Conservation (phyloP, 2,888 invertebrate species). For the Hedya salicella region DNA sequence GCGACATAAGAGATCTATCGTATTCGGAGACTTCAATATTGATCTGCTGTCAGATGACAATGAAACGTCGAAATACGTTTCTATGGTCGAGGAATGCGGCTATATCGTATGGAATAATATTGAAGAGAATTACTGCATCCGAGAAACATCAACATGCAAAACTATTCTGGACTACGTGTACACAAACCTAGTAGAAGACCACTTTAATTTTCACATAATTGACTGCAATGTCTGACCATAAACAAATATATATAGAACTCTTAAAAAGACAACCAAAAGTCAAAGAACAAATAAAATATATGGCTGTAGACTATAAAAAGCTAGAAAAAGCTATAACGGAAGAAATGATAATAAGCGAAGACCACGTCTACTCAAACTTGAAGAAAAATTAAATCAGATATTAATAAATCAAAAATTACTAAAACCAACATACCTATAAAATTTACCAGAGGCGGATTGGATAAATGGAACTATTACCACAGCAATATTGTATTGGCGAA, state of each 20-base stretch:
- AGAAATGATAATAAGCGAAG: too few species aligned
- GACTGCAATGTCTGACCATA: conserved; percentile 28
- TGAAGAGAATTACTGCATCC: conserved; percentile 44
- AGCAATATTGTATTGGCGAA: too few species aligned
- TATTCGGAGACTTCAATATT: conserved; percentile 37
- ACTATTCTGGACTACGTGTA: conserved; percentile 49
- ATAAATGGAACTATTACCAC: too few species aligned
- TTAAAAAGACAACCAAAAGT: conserved; percentile 10
- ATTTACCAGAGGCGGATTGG: too few species aligned
- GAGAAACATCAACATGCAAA: conserved; percentile 43
- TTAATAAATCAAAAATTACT: too few species aligned
- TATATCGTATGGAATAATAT: conserved; percentile 47
- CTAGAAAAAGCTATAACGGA: too few species aligned
- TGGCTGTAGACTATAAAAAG: too few species aligned
- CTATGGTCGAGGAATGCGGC: conserved; percentile 18
- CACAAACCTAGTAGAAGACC: conserved; percentile 46
- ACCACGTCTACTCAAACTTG: too few species aligned
- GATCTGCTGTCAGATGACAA: conserved; percentile 18
- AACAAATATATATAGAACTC: conserved; percentile 20
- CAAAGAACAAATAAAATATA: neutral
- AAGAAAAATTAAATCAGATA: too few species aligned
- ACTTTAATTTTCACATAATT: conserved; percentile 38
- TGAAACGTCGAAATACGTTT: conserved; percentile 6
- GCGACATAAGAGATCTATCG: conserved; percentile 12
- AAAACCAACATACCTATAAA: too few species aligned